Percentiles rank a stretch among this genome's conserved stretches.
These are phyloP conservation scores for Trisateles emortualis DNA, from an alignment of 2,888 invertebrate genomes.

Conservation along the genomic window DNA sequence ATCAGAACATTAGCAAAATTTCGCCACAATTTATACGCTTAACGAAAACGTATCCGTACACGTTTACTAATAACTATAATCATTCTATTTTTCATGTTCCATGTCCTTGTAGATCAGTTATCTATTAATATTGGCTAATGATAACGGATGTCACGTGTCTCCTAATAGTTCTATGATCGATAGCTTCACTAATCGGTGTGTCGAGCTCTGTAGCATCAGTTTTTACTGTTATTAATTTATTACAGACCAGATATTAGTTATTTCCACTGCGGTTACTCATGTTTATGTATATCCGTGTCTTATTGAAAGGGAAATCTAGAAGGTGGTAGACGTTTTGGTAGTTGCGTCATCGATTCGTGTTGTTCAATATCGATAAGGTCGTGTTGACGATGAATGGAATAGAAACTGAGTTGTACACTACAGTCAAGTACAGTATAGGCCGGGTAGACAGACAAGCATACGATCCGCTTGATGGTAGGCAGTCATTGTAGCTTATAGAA, in stretches of 20 bases:
- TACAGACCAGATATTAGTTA: not conserved
- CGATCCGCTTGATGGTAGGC: too few species aligned
- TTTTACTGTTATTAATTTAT: too few species aligned
- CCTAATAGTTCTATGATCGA: constrained; percentile 30
- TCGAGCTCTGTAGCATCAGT: constrained; percentile 6
- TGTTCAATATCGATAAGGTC: too few species aligned
- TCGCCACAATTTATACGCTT: not conserved
- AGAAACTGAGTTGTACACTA: too few species aligned
- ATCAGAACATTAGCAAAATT: not conserved
- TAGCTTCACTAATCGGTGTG: constrained; percentile 28
- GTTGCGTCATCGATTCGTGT: not conserved
- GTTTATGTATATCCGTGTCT: not conserved
- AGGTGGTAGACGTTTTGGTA: not conserved
- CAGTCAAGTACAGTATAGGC: too few species aligned
- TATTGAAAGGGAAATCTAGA: not conserved
- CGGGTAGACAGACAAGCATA: too few species aligned
- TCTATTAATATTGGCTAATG: constrained; percentile 30
- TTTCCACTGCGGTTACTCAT: not conserved
- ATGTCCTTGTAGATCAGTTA: constrained; percentile 31
- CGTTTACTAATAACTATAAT: constrained; percentile 33
- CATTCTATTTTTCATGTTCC: constrained; percentile 25
- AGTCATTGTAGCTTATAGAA: too few species aligned
- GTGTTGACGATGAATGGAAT: too few species aligned
- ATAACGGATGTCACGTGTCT: constrained; percentile 26
- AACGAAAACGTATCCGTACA: constrained; percentile 12